Percentiles rank a stretch among this genome's conserved stretches.
Conservation (phyloP, 1,140 invertebrate genomes). For the Dreissena polymorpha region DNA sequence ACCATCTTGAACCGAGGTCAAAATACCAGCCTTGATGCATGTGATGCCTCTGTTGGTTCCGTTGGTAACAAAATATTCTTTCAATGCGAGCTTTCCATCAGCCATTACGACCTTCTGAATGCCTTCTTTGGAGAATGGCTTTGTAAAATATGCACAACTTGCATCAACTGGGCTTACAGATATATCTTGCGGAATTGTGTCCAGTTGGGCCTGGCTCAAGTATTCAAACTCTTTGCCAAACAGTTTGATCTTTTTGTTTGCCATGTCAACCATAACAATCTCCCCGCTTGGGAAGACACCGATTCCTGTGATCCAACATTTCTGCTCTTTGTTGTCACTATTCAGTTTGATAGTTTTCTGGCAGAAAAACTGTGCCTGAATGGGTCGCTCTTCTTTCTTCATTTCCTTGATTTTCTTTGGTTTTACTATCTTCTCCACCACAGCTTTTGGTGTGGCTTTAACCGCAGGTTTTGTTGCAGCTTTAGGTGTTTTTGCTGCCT, state of each 20-base stretch:
- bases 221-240: constrained; percentile 41
- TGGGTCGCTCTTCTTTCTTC: constrained; percentile 40
- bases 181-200: constrained; percentile 49
- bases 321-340: constrained; percentile 28
- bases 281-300: constrained; percentile 49
- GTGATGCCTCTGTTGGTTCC: constrained; percentile 51
- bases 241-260: constrained; percentile 51
- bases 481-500: constrained; percentile 29
- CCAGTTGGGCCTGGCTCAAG: constrained; percentile 40
- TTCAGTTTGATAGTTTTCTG: constrained; percentile 35
- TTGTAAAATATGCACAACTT: constrained; percentile 44
- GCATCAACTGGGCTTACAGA: constrained; percentile 49
- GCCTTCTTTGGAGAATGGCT: constrained; percentile 51
- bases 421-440: constrained; percentile 14
- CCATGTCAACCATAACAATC: constrained; percentile 50
- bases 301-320: constrained; percentile 51
- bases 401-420: constrained; percentile 48
- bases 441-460: constrained; percentile 34
- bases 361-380: constrained; percentile 36
- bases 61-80: constrained; percentile 44
- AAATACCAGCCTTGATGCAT: constrained; percentile 43
- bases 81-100: constrained; percentile 41
- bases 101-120: constrained; percentile 43
- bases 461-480: constrained; percentile 19
- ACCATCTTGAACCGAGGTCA: constrained; percentile 52